Percentiles rank a stretch among this genome's conserved stretches.
Conservation (phyloP, 1,140 invertebrate genomes). For the Cotesia glomerata region DNA sequence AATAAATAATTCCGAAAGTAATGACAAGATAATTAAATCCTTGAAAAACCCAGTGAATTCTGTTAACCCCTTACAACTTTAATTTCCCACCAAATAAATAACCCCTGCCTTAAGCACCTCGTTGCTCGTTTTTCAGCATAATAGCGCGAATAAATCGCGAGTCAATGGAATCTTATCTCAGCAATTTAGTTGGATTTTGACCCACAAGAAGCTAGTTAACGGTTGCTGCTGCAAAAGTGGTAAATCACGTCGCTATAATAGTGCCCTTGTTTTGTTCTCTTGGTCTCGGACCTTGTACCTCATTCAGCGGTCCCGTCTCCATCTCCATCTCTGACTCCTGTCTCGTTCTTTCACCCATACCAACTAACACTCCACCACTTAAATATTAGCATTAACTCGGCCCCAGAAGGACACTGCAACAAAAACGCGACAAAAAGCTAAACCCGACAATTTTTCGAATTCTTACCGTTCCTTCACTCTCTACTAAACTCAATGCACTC, state of each 20-base stretch:
- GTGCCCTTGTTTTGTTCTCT: conserved; percentile 10
- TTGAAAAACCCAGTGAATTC: too few relatives aligned
- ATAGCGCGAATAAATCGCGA: too few relatives aligned
- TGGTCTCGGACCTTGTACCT: conserved; percentile 15
- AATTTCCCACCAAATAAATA: too few relatives aligned
- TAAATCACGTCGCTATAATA: conserved; percentile 21
- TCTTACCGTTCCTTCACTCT: neutral
- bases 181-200: too few relatives aligned
- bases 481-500: neutral
- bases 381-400: too few relatives aligned
- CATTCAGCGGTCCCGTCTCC: neutral
- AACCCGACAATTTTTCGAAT: conserved; percentile 17
- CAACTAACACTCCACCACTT: neutral
- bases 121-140: too few relatives aligned
- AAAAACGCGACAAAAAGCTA: neutral
- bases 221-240: conserved; percentile 4
- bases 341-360: neutral
- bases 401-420: conserved; percentile 17
- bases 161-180: too few relatives aligned
- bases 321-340: neutral
- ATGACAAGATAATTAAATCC: too few relatives aligned
- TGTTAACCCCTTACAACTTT: too few relatives aligned
- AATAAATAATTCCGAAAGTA: too few relatives aligned
- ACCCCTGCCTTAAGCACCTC: too few relatives aligned
- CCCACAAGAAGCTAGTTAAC: too few relatives aligned